Conservation (phyloP, 2,113 vertebrate species). For the Grus americana region DNA sequence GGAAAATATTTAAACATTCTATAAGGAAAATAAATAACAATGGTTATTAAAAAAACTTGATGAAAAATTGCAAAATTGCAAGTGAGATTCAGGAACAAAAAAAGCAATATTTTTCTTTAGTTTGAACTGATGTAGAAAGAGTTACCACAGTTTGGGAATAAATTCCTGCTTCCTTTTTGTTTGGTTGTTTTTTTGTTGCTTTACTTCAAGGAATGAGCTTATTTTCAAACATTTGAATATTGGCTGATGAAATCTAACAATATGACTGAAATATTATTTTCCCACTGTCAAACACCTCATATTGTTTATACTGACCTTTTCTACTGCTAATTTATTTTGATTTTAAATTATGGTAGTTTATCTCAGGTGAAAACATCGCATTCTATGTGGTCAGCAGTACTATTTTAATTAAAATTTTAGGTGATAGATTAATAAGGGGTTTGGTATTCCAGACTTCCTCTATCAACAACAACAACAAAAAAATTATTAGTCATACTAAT, state of each 20-base stretch:
- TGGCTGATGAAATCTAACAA: neutral
- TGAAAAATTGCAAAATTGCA: neutral
- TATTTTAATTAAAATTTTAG: neutral
- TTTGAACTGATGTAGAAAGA: neutral
- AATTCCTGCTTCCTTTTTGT: neutral
- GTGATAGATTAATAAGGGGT: neutral
- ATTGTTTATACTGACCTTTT: neutral
- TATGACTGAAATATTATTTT: neutral
- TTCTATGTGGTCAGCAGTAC: neutral
- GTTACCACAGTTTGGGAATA: neutral
- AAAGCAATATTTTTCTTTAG: neutral
- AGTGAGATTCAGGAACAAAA: neutral
- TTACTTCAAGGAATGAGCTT: neutral
- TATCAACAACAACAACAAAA: neutral
- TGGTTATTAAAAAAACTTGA: neutral
- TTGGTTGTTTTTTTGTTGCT: neutral
- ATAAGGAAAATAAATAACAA: neutral
- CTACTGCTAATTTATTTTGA: neutral
- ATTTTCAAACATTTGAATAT: neutral
- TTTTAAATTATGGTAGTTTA: neutral
- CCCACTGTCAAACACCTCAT: neutral
- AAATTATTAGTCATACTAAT: neutral
- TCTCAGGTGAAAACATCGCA: neutral
- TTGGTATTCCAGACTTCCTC: neutral
- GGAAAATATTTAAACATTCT: neutral